These are phyloP conservation scores for Nezara viridula DNA, from an alignment of 2,888 invertebrate genomes.

Conservation along the genomic window DNA sequence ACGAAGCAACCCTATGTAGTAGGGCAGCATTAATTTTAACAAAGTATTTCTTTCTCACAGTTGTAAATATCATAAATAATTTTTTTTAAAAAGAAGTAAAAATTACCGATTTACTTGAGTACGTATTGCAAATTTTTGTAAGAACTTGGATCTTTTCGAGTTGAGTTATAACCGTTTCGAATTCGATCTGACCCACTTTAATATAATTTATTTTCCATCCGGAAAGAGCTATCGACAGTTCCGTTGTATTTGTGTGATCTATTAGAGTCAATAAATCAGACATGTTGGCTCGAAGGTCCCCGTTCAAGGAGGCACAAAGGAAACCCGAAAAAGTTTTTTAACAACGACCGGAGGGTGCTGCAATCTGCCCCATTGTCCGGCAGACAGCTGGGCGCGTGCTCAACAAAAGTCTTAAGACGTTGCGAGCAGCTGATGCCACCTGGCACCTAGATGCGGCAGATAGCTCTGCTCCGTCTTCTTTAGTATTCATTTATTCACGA, in stretches of 20 bases:
- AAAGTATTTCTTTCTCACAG: too few relatives aligned
- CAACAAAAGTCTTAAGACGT: slow-evolving; percentile 56
- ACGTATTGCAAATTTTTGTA: too few relatives aligned
- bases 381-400: slow-evolving; percentile 56
- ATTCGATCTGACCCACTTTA: too few relatives aligned
- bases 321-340: slow-evolving; percentile 29
- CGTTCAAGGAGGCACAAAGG: neutral
- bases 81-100: too few relatives aligned
- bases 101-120: too few relatives aligned
- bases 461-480: slow-evolving; percentile 1
- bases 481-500: slow-evolving; percentile 44
- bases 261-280: neutral
- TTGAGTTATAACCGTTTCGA: too few relatives aligned
- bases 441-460: slow-evolving; percentile 10
- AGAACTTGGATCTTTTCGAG: too few relatives aligned
- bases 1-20: too few relatives aligned
- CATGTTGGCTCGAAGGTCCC: neutral
- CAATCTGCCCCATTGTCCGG: slow-evolving; percentile 17
- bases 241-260: neutral
- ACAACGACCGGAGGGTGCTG: neutral
- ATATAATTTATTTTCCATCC: too few relatives aligned
- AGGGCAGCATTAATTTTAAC: too few relatives aligned
- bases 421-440: slow-evolving; percentile 53
- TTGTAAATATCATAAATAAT: too few relatives aligned
- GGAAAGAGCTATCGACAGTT: neutral